These are phyloP conservation scores for Phyto melanocephala DNA, from an alignment of 2,888 invertebrate genomes.

Conservation along the genomic window DNA sequence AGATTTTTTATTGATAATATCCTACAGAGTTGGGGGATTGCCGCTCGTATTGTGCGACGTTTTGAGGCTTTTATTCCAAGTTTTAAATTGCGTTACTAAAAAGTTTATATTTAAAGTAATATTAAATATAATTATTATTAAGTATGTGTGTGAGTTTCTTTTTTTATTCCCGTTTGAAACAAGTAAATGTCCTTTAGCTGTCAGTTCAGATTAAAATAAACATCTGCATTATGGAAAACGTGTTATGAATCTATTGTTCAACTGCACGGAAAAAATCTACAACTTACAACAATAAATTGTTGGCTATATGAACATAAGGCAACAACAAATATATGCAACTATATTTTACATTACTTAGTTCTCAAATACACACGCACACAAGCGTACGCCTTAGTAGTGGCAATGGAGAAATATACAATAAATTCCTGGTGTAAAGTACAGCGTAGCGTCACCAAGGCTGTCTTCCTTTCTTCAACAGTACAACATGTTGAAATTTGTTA, in stretches of 20 bases:
- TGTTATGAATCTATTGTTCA: constrained; percentile 75
- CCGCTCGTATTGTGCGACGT: too few relatives aligned
- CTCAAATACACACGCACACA: neutral
- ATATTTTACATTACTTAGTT: neutral
- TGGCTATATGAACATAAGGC: constrained; percentile 64
- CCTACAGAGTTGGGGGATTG: too few relatives aligned
- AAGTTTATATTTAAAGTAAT: too few relatives aligned
- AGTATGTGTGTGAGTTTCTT: neutral
- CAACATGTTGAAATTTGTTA: constrained; percentile 42
- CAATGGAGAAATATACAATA: constrained; percentile 39
- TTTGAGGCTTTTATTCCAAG: too few relatives aligned
- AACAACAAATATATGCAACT: constrained; percentile 60
- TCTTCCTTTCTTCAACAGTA: constrained; percentile 3
- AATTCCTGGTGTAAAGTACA: constrained; percentile 54
- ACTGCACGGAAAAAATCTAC: constrained; percentile 75
- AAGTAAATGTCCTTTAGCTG: constrained; percentile 67
- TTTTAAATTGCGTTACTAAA: too few relatives aligned
- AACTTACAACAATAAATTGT: constrained; percentile 70
- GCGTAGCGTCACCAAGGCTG: constrained; percentile 57
- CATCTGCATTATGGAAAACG: constrained; percentile 69
- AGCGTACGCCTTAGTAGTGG: neutral
- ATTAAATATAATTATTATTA: too few relatives aligned
- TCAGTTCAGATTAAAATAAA: constrained; percentile 67
- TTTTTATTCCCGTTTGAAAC: neutral
- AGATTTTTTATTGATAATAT: too few relatives aligned